Base-by-base conservation (phyloP, 2,797 vertebrate species). In the Atherinosoma microstoma region DNA sequence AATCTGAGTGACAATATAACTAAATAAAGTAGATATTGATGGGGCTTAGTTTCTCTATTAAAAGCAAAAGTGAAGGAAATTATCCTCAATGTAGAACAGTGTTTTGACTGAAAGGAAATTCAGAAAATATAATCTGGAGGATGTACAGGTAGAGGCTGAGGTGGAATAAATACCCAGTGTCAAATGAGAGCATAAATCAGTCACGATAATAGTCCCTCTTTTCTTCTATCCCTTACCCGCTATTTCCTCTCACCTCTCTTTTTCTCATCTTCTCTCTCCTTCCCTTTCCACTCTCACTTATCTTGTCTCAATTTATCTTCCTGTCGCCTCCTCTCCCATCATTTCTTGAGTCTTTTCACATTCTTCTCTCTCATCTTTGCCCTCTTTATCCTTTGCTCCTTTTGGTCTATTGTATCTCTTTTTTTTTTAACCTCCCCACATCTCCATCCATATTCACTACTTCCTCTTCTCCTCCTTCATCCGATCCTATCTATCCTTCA, bases 281-380 rank as follows among this genome's bases (percentile, higher is more conserved):
- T 74, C 69, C 67, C 22, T 79, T 47, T 56, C 67, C 53, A 67
- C 62, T 84, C 64, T 75, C 64, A 72, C 83, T 83, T 76, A 84
- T 87, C 84, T 77, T 60, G 63, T 77, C 76, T 77, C 82, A 70
- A 83, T 90, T 87, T 84, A 86, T 92, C 83, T 85, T 79, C 77
- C 65, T 80, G 82, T 82, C 76, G n/a, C 80, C 76, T 80, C 65
- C 75, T 73, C 69, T 64, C 62, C 57, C 51, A 67, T 86, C 59
- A 61, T 78, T 73, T 82, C 75, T 80, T 58, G 20, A 18, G 35
- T 59, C 59, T 65, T 79, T 83, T 83, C 70, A 75, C 73, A 74
- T 75, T 79, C 36, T 30, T 72, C 47, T 61, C 32, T 67, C 69
- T 73, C 66, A 64, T 74, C 72, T 18, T 32, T 65, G 60, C 67